These are phyloP conservation scores for Pseudotriccus pelzelni DNA, from an alignment of 2,797 vertebrate species.

Conservation along the genomic window DNA sequence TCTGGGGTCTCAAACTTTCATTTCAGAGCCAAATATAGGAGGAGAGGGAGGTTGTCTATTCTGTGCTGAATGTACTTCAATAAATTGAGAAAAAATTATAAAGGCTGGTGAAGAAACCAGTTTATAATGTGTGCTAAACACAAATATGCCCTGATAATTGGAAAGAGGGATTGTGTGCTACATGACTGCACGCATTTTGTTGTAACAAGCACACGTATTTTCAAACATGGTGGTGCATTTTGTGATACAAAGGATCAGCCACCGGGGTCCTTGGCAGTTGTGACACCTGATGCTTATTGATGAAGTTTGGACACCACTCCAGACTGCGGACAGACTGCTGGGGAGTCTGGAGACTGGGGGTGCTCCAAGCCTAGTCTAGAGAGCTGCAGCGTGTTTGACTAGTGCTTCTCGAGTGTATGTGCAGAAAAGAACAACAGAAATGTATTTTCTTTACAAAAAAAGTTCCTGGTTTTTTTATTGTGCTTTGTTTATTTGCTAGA, in stretches of 20 bases:
- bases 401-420: not conserved
- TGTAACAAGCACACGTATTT: not conserved
- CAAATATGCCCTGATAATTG: not conserved
- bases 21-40: not conserved
- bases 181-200: not conserved
- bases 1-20: not conserved
- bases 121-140: not conserved
- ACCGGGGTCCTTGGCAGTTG: not conserved
- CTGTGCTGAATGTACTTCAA: not conserved
- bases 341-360: not conserved
- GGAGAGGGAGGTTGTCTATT: not conserved
- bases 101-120: not conserved
- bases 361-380: not conserved
- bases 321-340: not conserved
- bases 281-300: not conserved
- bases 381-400: not conserved
- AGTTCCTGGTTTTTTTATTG: not conserved
- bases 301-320: not conserved
- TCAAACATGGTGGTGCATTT: not conserved
- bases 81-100: not conserved
- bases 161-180: not conserved
- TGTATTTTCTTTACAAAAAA: not conserved
- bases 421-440: not conserved
- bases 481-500: conserved; percentile 71
- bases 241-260: not conserved